phyloP scores from a whole-genome alignment of 2,888 invertebrate species.

The Cephus pygmeus region DNA sequence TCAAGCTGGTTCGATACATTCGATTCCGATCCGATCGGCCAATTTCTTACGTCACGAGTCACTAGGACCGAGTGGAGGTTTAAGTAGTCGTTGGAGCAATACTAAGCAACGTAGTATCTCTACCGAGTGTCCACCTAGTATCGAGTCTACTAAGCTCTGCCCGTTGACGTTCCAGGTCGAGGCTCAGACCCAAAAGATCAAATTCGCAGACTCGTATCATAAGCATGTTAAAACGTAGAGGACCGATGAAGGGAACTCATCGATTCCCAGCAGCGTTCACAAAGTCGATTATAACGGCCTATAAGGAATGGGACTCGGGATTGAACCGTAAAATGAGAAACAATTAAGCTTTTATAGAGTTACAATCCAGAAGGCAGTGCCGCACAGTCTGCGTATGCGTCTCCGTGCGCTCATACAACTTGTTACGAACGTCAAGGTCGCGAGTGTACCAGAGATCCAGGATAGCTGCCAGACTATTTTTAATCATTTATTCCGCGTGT shows the following conservation, averaged over 20 bases:
- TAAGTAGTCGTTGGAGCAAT: too few relatives aligned
- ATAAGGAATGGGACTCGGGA: constrained; percentile 41
- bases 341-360: constrained; percentile 61
- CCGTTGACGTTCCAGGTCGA: too few relatives aligned
- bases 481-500: too few relatives aligned
- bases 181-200: too few relatives aligned
- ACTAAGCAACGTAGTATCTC: too few relatives aligned
- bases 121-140: too few relatives aligned
- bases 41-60: too few relatives aligned
- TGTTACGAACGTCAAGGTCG: constrained; percentile 54
- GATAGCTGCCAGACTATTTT: too few relatives aligned
- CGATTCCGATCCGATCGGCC: too few relatives aligned
- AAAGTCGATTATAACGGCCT: constrained; percentile 8
- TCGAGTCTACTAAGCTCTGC: too few relatives aligned
- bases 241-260: constrained; percentile 20
- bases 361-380: constrained; percentile 45
- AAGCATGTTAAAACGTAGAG: constrained; percentile 16
- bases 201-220: neutral
- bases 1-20: too few relatives aligned
- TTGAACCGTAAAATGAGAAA: constrained; percentile 61
- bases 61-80: too few relatives aligned
- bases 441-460: constrained; percentile 23
- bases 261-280: constrained; percentile 27
- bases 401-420: constrained; percentile 43
- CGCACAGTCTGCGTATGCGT: constrained; percentile 16